Percentiles rank a stretch among this genome's conserved stretches.
Conservation (phyloP, 92 coral and sea anemone species). For the Isaurus tuberculatus region DNA sequence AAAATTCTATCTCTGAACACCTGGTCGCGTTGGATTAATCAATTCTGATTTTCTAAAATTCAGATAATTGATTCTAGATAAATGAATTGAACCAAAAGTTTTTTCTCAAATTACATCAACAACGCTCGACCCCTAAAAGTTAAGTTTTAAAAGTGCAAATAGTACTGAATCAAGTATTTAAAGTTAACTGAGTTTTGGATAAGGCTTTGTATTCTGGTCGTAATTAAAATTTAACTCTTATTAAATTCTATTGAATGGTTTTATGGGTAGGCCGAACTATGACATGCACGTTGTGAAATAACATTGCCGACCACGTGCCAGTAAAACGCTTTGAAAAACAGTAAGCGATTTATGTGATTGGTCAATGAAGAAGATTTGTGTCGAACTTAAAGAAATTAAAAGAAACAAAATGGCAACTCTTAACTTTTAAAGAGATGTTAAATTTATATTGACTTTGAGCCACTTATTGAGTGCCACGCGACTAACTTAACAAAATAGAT, state of each 20-base stretch:
- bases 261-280: neutral
- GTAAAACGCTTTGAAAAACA: conserved; percentile 6
- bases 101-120: neutral
- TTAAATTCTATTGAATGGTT: neutral
- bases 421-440: neutral
- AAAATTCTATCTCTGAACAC: conserved; percentile 7
- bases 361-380: neutral
- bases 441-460: neutral
- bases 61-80: no score
- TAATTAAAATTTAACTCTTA: neutral
- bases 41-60: conserved; percentile 1
- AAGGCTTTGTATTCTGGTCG: no score
- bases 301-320: conserved; percentile 16
- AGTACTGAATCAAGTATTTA: neutral
- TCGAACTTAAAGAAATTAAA: neutral
- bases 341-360: neutral
- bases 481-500: neutral
- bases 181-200: no score
- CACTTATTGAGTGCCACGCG: conserved; percentile 28
- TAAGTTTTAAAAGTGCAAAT: neutral
- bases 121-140: no score
- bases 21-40: conserved; percentile 18
- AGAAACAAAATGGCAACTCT: conserved; percentile 11
- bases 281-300: neutral
- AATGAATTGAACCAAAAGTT: neutral